Conservation (phyloP, 2,113 vertebrate species). For the Ornithorhynchus anatinus region DNA sequence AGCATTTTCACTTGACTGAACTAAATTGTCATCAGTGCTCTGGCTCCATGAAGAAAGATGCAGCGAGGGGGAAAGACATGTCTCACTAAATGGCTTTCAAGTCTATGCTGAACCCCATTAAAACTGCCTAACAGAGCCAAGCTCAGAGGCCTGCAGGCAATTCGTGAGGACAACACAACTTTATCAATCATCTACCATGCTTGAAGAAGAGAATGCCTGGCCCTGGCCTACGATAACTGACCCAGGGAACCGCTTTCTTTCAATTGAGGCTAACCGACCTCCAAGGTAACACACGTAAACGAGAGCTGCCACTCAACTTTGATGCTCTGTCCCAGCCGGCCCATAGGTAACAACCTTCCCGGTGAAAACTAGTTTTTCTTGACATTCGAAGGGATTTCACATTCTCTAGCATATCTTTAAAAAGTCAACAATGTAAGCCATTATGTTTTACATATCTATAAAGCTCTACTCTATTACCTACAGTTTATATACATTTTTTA, state of each 20-base stretch:
- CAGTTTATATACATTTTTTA: constrained; percentile 51
- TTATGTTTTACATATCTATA: constrained; percentile 46
- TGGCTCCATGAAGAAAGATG: constrained; percentile 58
- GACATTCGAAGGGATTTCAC: constrained; percentile 30
- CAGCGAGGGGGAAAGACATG: not conserved
- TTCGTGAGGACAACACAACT: constrained; percentile 49
- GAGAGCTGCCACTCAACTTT: constrained; percentile 9
- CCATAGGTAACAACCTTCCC: constrained; percentile 38
- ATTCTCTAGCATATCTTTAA: constrained; percentile 43
- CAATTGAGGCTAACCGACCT: not conserved
- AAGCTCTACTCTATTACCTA: constrained; percentile 45
- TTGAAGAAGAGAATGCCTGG: constrained; percentile 25
- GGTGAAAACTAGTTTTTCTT: constrained; percentile 34
- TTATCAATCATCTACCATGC: constrained; percentile 52
- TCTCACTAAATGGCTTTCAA: constrained; percentile 59
- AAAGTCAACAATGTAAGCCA: constrained; percentile 52
- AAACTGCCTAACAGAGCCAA: constrained; percentile 59
- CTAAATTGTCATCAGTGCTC: constrained; percentile 52
- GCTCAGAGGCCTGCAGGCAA: constrained; percentile 54
- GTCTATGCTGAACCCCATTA: constrained; percentile 61
- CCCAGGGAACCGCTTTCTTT: constrained; percentile 6
- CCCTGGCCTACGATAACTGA: constrained; percentile 27
- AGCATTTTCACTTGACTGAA: constrained; percentile 50
- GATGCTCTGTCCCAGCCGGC: constrained; percentile 23
- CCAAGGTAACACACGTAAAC: constrained; percentile 26